Percentiles rank a stretch among this genome's conserved stretches.
Evolutionary conservation across 1,140 invertebrate species (phyloP).

Genomic region (Ostrea edulis): DNA sequence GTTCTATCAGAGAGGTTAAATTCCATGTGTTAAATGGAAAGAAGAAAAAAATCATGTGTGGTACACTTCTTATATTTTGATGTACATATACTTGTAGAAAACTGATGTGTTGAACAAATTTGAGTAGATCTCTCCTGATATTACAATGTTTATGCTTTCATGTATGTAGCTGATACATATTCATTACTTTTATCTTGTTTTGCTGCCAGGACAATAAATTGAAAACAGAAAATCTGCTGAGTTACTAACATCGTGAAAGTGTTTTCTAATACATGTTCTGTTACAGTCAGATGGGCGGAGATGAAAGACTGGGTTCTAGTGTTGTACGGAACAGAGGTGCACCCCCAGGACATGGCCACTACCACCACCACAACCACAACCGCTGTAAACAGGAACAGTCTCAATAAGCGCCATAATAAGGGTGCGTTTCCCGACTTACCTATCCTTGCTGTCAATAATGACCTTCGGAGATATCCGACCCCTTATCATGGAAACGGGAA

Average conservation of each 20-base stretch:
- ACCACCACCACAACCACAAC: constrained; percentile 65
- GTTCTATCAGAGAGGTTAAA: too few species aligned
- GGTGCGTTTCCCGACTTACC: neutral
- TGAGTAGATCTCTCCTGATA: too few species aligned
- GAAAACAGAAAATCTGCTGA: neutral
- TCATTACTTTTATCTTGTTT: neutral
- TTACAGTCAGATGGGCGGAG: constrained; percentile 73
- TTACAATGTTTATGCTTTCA: too few species aligned
- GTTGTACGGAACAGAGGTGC: constrained; percentile 75
- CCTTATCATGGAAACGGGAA: neutral
- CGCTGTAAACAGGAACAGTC: neutral
- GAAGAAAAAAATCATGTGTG: too few species aligned
- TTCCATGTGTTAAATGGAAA: too few species aligned
- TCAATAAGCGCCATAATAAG: neutral
- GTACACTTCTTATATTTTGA: too few species aligned
- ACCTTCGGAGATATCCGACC: neutral
- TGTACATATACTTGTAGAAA: too few species aligned
- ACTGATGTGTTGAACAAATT: too few species aligned
- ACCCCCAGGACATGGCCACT: constrained; percentile 66
- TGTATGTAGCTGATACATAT: too few species aligned
- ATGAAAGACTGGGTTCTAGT: constrained; percentile 77
- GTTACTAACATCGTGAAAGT: constrained; percentile 48
- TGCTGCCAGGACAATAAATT: neutral
- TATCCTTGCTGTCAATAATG: neutral
- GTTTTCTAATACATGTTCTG: constrained; percentile 61